Conservation (phyloP, 2,113 vertebrate genomes). For the Notothenia rossii region DNA sequence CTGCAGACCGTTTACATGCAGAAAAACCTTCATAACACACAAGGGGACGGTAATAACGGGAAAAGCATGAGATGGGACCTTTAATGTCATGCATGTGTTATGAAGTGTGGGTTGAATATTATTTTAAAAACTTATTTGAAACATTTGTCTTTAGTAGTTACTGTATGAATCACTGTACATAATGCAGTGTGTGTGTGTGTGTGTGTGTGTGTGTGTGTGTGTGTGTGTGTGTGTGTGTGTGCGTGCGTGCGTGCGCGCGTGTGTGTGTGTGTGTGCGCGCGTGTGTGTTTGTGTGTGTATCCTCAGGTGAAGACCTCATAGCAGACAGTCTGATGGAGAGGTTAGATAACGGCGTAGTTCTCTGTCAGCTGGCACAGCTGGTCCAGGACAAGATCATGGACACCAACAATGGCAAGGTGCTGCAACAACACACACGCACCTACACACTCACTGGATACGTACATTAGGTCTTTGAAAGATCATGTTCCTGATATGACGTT, state of each 20-base stretch:
- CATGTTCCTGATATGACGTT: neutral
- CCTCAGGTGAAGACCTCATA: conserved; percentile 90
- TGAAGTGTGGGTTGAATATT: neutral
- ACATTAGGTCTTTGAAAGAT: conserved; percentile 9
- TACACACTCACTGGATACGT: neutral
- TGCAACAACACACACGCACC: conserved; percentile 12
- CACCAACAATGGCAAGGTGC: conserved; percentile 89
- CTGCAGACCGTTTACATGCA: too few relatives aligned
- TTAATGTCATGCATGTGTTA: neutral
- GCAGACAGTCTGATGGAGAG: conserved; percentile 93
- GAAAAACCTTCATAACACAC: too few relatives aligned
- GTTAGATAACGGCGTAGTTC: conserved; percentile 94
- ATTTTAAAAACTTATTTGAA: neutral
- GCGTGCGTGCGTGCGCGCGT: neutral
- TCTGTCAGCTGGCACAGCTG: conserved; percentile 93
- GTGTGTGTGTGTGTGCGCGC: neutral
- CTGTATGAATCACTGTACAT: neutral
- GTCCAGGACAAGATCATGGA: conserved; percentile 94
- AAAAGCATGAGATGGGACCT: too few relatives aligned
- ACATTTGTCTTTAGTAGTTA: neutral
- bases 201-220: too few relatives aligned
- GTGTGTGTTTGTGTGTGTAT: conserved; percentile 20
- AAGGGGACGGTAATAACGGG: too few relatives aligned
- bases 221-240: too few relatives aligned
- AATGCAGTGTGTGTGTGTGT: neutral